These are phyloP conservation scores for Agelastica alni DNA, from an alignment of 2,888 invertebrate genomes.

Conservation along the genomic window DNA sequence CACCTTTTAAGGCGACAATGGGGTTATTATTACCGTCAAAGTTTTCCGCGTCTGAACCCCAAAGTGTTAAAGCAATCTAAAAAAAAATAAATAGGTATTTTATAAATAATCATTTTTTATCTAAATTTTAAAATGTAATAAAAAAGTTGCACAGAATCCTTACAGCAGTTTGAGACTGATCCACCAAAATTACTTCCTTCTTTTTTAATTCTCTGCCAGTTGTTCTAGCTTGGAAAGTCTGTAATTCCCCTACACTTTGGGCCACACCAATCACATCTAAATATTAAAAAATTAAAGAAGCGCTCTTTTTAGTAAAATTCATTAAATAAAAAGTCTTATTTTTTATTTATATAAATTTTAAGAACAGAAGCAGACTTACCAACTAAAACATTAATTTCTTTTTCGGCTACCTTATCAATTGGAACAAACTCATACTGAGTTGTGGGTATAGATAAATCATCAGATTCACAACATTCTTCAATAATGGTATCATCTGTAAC, in stretches of 20 bases:
- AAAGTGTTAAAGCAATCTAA: constrained; percentile 81
- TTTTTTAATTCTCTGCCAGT: constrained; percentile 87
- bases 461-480: constrained; percentile 57
- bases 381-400: constrained; percentile 69
- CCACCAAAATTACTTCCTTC: constrained; percentile 84
- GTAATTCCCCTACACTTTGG: constrained; percentile 71
- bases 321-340: too few species aligned
- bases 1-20: constrained; percentile 85
- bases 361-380: constrained; percentile 68
- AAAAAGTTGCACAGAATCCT: constrained; percentile 37
- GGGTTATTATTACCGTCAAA: constrained; percentile 80
- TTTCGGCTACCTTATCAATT: constrained; percentile 72
- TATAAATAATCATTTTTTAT: too few species aligned
- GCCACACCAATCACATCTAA: constrained; percentile 90
- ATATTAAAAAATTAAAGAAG: constrained; percentile 11
- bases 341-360: too few species aligned
- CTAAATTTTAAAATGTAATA: too few species aligned
- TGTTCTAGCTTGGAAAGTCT: constrained; percentile 71
- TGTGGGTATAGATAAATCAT: constrained; percentile 70
- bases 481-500: constrained; percentile 67
- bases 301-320: too few species aligned
- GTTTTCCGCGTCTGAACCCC: constrained; percentile 87
- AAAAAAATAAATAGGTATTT: too few species aligned
- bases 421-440: constrained; percentile 77
- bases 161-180: constrained; percentile 77